Conservation (phyloP, 2,888 invertebrate genomes). For the Parnassius smintheus region DNA sequence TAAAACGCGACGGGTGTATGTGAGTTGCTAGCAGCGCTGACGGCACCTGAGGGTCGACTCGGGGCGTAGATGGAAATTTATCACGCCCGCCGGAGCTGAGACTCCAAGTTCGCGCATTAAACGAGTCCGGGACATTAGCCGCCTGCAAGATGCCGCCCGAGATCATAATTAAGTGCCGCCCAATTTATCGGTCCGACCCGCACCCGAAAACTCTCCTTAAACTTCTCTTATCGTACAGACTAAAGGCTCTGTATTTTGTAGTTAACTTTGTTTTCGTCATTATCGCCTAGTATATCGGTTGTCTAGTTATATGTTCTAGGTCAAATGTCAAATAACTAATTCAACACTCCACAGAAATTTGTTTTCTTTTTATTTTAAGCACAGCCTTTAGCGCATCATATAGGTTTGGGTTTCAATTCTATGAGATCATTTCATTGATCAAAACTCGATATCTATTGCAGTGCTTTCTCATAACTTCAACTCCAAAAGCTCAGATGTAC, state of each 20-base stretch:
- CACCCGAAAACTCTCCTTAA: slow-evolving; percentile 74
- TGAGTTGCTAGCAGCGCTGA: slow-evolving; percentile 32
- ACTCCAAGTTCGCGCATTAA: slow-evolving; percentile 80
- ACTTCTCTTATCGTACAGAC: slow-evolving; percentile 77
- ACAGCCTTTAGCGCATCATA: not conserved
- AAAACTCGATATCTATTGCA: slow-evolving; percentile 22
- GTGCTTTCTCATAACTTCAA: slow-evolving; percentile 55
- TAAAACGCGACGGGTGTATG: not conserved
- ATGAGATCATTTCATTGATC: slow-evolving; percentile 17
- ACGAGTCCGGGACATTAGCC: slow-evolving; percentile 80
- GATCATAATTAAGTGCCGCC: slow-evolving; percentile 81
- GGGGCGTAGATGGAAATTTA: slow-evolving; percentile 75
- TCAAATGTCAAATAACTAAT: slow-evolving; percentile 27
- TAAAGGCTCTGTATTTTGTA: slow-evolving; percentile 79
- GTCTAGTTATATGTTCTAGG: slow-evolving; percentile 17
- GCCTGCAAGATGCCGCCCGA: slow-evolving; percentile 80
- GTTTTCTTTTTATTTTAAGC: not conserved
- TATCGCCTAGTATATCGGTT: slow-evolving; percentile 67
- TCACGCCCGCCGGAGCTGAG: slow-evolving; percentile 75
- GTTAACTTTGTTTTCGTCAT: slow-evolving; percentile 64
- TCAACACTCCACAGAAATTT: slow-evolving; percentile 31
- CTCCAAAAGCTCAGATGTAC: slow-evolving; percentile 62
- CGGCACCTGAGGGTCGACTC: slow-evolving; percentile 45
- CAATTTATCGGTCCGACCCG: slow-evolving; percentile 80
- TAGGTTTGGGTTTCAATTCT: not conserved